Evolutionary conservation across 2,113 vertebrate species (phyloP).

Genomic region (Poeciliopsis prolifica): DNA sequence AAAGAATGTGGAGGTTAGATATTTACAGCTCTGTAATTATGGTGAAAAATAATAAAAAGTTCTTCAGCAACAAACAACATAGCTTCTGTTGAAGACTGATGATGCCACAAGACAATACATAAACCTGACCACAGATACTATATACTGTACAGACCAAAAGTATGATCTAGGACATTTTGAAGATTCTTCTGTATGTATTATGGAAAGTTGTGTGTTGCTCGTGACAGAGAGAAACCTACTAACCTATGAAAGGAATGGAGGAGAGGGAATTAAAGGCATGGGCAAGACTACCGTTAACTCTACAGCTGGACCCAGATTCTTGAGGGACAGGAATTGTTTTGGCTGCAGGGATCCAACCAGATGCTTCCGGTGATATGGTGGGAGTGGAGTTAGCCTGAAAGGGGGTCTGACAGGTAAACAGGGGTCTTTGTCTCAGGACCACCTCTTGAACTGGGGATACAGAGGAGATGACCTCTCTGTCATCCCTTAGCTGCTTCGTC

Average conservation of each 20-base stretch:
- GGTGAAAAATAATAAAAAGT: neutral
- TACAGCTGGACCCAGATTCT: slow-evolving; percentile 12
- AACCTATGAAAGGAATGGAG: slow-evolving; percentile 95
- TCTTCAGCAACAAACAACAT: neutral
- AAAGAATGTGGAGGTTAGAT: too few species aligned
- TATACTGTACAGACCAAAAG: too few species aligned
- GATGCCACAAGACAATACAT: too few species aligned
- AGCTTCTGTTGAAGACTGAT: neutral
- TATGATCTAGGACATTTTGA: neutral
- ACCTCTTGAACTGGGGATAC: slow-evolving; percentile 76
- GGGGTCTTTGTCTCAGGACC: slow-evolving; percentile 86
- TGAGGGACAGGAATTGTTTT: slow-evolving; percentile 18
- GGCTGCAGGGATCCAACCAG: slow-evolving; percentile 31
- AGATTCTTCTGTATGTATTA: neutral
- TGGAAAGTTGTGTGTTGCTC: neutral
- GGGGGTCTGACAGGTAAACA: slow-evolving; percentile 74
- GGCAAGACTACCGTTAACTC: slow-evolving; percentile 77
- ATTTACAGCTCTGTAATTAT: too few species aligned
- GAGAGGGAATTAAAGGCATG: slow-evolving; percentile 89
- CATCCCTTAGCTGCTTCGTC: neutral
- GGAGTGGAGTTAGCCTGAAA: slow-evolving; percentile 67
- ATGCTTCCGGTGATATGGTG: slow-evolving; percentile 71
- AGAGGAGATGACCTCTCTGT: slow-evolving; percentile 47
- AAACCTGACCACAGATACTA: too few species aligned
- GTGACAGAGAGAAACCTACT: slow-evolving; percentile 60